A percentile compares a stretch with the other conserved stretches of the same genome.
Evolutionary conservation across 2,888 invertebrate species (phyloP).

Genomic region (Hydroisotoma schaefferi): DNA sequence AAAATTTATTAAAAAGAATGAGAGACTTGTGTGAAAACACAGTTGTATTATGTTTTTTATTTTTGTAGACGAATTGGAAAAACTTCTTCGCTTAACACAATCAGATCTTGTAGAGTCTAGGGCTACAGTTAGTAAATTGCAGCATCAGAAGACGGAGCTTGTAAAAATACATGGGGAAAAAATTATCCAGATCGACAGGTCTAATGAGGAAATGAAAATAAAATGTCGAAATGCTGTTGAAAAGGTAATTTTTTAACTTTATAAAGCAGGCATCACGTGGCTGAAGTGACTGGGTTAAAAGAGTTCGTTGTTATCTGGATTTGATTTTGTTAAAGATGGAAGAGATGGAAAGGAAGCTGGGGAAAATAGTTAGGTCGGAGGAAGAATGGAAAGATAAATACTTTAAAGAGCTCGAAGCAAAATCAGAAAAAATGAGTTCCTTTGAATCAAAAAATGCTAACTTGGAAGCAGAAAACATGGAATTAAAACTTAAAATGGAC

Average conservation of each 20-base stretch:
- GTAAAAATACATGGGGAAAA: constrained; percentile 32
- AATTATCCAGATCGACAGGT: constrained; percentile 27
- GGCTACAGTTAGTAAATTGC: constrained; percentile 34
- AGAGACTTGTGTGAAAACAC: too few relatives aligned
- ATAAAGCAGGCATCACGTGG: not conserved
- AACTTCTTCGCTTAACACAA: constrained; percentile 40
- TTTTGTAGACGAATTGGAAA: constrained; percentile 38
- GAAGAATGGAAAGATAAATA: constrained; percentile 22
- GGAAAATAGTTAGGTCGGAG: constrained; percentile 22
- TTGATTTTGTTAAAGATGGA: constrained; percentile 20
- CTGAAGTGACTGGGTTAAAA: not conserved
- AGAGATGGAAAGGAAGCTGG: constrained; percentile 26
- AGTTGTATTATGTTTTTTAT: too few relatives aligned
- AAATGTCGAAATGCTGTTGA: constrained; percentile 28
- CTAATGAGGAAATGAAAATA: constrained; percentile 25
- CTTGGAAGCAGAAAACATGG: constrained; percentile 30
- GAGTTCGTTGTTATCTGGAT: not conserved
- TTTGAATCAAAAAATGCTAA: constrained; percentile 24
- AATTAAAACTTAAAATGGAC: constrained; percentile 31
- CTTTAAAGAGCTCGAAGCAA: constrained; percentile 13
- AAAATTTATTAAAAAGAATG: too few relatives aligned
- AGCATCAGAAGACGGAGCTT: constrained; percentile 35
- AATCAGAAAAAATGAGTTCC: constrained; percentile 14
- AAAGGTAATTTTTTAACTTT: constrained; percentile 19
- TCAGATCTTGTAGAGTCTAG: constrained; percentile 41